Evolutionary conservation across 1,140 invertebrate genomes (phyloP), one percentile per base, ranked within the genome.

Genomic region (Drosophila nigrodunni): DNA sequence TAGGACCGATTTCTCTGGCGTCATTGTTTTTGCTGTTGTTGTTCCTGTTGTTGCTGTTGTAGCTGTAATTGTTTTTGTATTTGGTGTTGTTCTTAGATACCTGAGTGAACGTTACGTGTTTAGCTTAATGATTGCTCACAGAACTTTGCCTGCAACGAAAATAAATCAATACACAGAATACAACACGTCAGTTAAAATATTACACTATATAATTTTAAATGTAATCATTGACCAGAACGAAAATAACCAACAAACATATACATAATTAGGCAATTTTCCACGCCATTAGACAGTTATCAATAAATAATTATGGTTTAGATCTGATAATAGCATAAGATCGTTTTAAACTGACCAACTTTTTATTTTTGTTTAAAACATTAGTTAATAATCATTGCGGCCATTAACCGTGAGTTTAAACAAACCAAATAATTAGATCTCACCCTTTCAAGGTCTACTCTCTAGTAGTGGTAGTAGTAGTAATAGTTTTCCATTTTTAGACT

Each of bases 1-100:
- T 81, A 91, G 76, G 72, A 92, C 76, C 52, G 90, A 92, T 79
- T 92, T 92, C 58, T 92, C 90, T 57, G 90, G 90, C 82, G 90
- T 85, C 90, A 92, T 92, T 54, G 72, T 89, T 64, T 18, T 74
- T 54, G 41, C 66, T 61, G 47, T 50, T 49, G 30, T 73, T 70
- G 39, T 7, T 78, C 25, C 67, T 67, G 25, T 65, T 66, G 18
- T 70, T 64, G 44, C 37, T 64, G 39, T 66, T 59, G 11, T 75
- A 69, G 10, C 67, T 73, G 43, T 64, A 60, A 30, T 68, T 61
- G n/a, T 57, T 30, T 18, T 62, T 77, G 39, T 57, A 43, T 62
- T 64, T 62, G 60, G 74, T 39, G 46, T 44, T 25, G 15, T 76
- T 76, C 39, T 66, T 71, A 49, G 77, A 76, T 83, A 89, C 83